Percentiles rank a stretch among this genome's conserved stretches.
These are phyloP conservation scores for Pantherophis guttatus DNA, from an alignment of 2,113 vertebrate genomes.

Conservation along the genomic window DNA sequence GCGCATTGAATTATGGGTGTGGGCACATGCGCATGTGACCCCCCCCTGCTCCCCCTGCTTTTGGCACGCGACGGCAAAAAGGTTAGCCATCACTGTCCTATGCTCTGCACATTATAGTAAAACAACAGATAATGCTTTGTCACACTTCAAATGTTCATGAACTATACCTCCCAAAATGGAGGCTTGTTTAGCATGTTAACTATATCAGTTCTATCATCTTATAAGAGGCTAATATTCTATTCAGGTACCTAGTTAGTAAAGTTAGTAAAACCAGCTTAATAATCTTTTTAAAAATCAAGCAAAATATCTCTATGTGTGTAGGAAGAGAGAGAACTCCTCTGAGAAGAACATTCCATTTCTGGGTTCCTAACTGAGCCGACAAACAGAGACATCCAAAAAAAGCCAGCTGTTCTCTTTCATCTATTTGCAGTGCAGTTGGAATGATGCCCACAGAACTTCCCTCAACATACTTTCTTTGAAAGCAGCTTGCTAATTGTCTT, in stretches of 20 bases:
- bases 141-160: background rate
- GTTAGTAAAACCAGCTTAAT: background rate
- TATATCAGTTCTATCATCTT: background rate
- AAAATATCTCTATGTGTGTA: background rate
- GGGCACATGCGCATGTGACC: too few species aligned
- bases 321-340: background rate
- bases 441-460: constrained; percentile 50
- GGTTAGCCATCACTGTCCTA: background rate
- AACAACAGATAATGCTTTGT: background rate
- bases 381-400: constrained; percentile 11
- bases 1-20: too few species aligned
- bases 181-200: background rate
- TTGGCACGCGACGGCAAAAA: too few species aligned
- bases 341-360: constrained; percentile 25
- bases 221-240: background rate
- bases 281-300: background rate
- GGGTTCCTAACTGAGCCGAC: constrained; percentile 44
- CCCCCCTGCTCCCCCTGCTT: too few species aligned
- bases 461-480: constrained; percentile 46
- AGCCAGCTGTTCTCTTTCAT: constrained; percentile 61
- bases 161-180: background rate
- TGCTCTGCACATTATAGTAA: background rate
- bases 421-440: constrained; percentile 43
- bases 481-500: constrained; percentile 46
- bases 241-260: background rate